phyloP scores from a whole-genome alignment of 2,113 vertebrate species.

The Bubalus kerabau region DNA sequence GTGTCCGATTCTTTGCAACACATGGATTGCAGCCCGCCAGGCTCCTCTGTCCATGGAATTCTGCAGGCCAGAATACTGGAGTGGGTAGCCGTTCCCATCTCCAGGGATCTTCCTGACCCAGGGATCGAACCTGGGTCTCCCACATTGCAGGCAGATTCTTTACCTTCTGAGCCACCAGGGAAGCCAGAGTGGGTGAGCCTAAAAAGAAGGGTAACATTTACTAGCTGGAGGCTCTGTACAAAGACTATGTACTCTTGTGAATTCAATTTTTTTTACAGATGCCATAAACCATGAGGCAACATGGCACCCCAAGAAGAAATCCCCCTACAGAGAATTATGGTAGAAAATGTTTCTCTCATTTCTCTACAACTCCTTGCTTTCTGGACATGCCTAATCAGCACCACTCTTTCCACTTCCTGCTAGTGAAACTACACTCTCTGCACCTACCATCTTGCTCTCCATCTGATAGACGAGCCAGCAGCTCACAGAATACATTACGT shows the following conservation, averaged over 20 bases:
- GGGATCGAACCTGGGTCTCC: background rate
- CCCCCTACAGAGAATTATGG: background rate
- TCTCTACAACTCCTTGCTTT: background rate
- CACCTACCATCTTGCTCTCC: background rate
- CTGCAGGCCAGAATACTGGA: background rate
- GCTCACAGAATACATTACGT: background rate
- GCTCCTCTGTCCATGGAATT: background rate
- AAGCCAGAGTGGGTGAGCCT: background rate
- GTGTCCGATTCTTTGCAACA: background rate
- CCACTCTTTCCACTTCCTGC: background rate
- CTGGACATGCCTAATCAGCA: background rate
- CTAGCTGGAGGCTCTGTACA: background rate
- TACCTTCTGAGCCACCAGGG: background rate
- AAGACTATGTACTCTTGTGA: background rate
- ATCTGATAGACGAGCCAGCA: background rate
- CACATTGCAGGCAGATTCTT: background rate
- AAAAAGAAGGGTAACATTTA: background rate
- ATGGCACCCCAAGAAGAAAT: background rate
- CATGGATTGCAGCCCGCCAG: background rate
- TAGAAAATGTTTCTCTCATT: background rate
- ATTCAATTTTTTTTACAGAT: fast-evolving
- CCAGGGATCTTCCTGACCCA: background rate
- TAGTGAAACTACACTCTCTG: background rate
- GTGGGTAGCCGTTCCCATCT: background rate
- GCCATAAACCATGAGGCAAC: fast-evolving